A percentile compares a stretch with the other conserved stretches of the same genome.
These are phyloP conservation scores for Seira musarum DNA, from an alignment of 2,888 invertebrate species.

Conservation along the genomic window DNA sequence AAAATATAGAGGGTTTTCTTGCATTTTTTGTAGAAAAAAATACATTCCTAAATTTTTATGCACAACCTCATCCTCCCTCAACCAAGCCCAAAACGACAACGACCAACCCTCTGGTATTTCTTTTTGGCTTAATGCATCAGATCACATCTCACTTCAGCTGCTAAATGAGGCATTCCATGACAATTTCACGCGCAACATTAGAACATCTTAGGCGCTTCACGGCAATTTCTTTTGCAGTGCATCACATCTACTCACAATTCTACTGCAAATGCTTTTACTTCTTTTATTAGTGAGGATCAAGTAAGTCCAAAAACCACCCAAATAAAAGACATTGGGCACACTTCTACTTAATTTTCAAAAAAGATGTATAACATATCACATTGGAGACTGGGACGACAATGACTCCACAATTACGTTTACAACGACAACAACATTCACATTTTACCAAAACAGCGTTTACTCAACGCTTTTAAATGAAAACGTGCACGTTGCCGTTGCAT, in stretches of 20 bases:
- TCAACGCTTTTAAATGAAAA: not conserved
- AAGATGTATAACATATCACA: too few species aligned
- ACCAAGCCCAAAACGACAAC: too few species aligned
- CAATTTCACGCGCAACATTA: constrained; percentile 57
- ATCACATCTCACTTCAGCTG: constrained; percentile 55
- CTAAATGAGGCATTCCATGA: constrained; percentile 60
- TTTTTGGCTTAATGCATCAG: constrained; percentile 2
- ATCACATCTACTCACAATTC: too few species aligned
- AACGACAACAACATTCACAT: too few species aligned
- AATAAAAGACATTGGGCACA: not conserved
- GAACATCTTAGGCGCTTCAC: constrained; percentile 10
- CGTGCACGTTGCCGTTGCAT: not conserved
- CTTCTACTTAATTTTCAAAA: not conserved
- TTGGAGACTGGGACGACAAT: too few species aligned
- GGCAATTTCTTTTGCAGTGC: not conserved
- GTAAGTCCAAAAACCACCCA: too few species aligned
- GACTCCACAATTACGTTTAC: too few species aligned
- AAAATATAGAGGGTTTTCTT: too few species aligned
- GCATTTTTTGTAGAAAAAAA: too few species aligned
- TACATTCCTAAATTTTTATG: too few species aligned
- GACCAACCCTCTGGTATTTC: not conserved
- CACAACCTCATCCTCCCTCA: too few species aligned
- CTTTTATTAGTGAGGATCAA: not conserved
- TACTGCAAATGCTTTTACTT: not conserved
- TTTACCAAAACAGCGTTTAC: constrained; percentile 3